A percentile compares a stretch with the other conserved stretches of the same genome.
These are phyloP conservation scores for Orussus abietinus DNA, from an alignment of 1,140 invertebrate genomes.

Conservation along the genomic window DNA sequence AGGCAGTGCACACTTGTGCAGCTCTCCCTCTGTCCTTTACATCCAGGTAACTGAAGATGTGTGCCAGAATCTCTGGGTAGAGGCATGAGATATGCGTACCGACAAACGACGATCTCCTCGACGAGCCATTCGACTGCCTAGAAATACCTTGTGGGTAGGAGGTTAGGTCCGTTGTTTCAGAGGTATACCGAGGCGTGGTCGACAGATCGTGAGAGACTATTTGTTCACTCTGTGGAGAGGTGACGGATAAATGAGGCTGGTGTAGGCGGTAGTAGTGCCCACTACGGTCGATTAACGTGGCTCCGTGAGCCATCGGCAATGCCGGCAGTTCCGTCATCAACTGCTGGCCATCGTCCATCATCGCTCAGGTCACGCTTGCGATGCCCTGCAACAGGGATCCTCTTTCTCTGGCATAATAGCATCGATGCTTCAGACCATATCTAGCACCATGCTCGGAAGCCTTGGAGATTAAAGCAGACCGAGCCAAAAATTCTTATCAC, in stretches of 20 bases:
- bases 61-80: conserved; percentile 87
- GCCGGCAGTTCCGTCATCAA: conserved; percentile 51
- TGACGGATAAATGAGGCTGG: conserved; percentile 49
- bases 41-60: conserved; percentile 87
- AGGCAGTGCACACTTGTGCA: conserved; percentile 84
- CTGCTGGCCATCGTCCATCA: conserved; percentile 47
- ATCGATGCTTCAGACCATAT: too few species aligned
- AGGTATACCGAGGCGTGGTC: conserved; percentile 8
- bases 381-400: too few species aligned
- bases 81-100: conserved; percentile 81
- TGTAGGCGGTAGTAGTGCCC: conserved; percentile 49
- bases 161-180: conserved; percentile 11
- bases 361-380: too few species aligned
- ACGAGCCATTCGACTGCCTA: conserved; percentile 9
- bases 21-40: conserved; percentile 84
- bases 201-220: neutral
- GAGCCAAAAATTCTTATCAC: too few species aligned
- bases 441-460: too few species aligned
- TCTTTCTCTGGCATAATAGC: too few species aligned
- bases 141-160: conserved; percentile 15
- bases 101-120: conserved; percentile 24
- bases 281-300: conserved; percentile 44
- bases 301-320: conserved; percentile 37
- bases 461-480: too few species aligned
- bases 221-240: too few species aligned